Conservation (phyloP, 64 coral and sea anemone species). For the Montipora cactus region DNA sequence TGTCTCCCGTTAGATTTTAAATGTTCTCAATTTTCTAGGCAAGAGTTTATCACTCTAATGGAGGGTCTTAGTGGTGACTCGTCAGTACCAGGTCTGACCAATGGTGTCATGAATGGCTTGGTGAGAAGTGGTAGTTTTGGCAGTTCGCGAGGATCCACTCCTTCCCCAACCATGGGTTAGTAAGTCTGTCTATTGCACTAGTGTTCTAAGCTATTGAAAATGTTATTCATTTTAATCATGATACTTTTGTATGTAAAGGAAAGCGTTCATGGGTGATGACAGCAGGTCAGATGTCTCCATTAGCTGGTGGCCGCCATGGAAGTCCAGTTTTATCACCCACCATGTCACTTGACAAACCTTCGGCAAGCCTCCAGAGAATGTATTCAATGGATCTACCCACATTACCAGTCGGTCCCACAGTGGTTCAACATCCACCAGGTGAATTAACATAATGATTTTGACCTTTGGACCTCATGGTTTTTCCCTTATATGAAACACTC, state of each 20-base stretch:
- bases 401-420: slow-evolving; percentile 48
- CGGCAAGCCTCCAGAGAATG: slow-evolving; percentile 84
- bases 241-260: slow-evolving; percentile 11
- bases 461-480: no score
- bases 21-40: background rate
- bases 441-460: background rate
- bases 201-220: no score
- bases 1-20: no score
- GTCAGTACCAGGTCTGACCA: slow-evolving; percentile 9
- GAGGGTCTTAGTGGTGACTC: slow-evolving; percentile 64
- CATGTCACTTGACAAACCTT: slow-evolving; percentile 81
- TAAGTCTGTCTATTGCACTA: background rate
- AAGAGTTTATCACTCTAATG: slow-evolving; percentile 82
- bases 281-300: slow-evolving; percentile 81
- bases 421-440: slow-evolving; percentile 52
- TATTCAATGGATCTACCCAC: slow-evolving; percentile 85
- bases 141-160: slow-evolving; percentile 86
- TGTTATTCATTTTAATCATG: background rate
- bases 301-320: slow-evolving; percentile 77
- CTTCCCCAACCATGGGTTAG: slow-evolving; percentile 94
- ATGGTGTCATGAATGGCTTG: slow-evolving; percentile 35
- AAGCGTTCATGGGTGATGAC: slow-evolving; percentile 96
- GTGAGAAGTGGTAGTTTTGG: slow-evolving; percentile 70
- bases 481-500: no score
- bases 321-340: slow-evolving; percentile 83